phyloP scores from a whole-genome alignment of 2,888 invertebrate species.

The Tetheella fluctuosa region DNA sequence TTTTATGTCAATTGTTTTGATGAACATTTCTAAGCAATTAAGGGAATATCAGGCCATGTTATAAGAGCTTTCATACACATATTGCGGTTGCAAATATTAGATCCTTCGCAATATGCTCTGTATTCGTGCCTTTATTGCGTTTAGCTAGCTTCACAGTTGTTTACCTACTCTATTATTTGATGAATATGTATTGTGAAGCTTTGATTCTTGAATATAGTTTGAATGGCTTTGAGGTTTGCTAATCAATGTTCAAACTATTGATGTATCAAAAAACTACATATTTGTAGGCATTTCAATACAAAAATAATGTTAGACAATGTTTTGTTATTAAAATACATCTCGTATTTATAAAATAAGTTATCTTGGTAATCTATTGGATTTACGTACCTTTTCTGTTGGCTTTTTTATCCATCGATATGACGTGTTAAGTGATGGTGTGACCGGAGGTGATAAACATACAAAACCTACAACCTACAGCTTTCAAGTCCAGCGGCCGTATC shows the following conservation, averaged over 20 bases:
- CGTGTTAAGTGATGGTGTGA: too few relatives aligned
- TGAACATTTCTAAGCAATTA: not conserved
- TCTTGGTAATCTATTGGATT: too few relatives aligned
- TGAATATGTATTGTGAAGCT: not conserved
- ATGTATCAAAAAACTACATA: not conserved
- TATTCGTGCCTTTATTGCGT: slow-evolving; percentile 1
- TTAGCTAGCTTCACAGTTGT: not conserved
- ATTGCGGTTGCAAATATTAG: slow-evolving; percentile 1
- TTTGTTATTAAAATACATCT: too few relatives aligned
- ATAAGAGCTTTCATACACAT: not conserved
- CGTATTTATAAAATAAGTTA: too few relatives aligned
- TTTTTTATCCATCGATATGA: too few relatives aligned
- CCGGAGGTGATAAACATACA: too few relatives aligned
- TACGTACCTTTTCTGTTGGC: too few relatives aligned
- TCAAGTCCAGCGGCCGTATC: too few relatives aligned
- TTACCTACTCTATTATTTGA: not conserved
- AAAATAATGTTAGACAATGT: too few relatives aligned
- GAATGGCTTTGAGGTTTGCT: not conserved
- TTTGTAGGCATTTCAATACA: too few relatives aligned
- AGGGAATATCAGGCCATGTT: not conserved
- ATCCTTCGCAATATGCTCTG: not conserved
- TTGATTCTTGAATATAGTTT: not conserved
- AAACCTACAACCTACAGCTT: too few relatives aligned
- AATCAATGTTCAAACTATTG: not conserved
- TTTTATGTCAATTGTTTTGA: not conserved